Evolutionary conservation across 2,888 invertebrate species (phyloP), one percentile per base, ranked within the genome.

Genomic region (Ecliptopera silaceata): DNA sequence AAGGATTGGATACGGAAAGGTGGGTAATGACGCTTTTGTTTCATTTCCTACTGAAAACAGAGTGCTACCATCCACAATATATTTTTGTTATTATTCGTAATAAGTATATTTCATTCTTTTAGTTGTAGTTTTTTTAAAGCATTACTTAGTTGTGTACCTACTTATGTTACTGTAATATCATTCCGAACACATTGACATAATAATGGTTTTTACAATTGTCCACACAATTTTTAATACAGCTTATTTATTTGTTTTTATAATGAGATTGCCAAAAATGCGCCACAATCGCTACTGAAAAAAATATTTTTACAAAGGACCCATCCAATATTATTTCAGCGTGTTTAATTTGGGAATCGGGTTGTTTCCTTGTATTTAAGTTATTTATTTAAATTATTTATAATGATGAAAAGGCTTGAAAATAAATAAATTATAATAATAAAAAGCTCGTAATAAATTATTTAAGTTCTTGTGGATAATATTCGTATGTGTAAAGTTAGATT

Each of bases 1-100:
- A 80, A 79, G 85, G 84, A 88, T 85, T 86, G 78, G 78, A 73
- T 66, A 66, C 61, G 71, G 65, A 74, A 84, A 87, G 89, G 89
- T 88, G 87, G 84, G 66, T 62, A 39, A 46, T 44, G 26, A 45
- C 36, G 55, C 57, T 69, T 57, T 61, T 63, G 64, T 70, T 66
- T 59, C 66, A 51, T 53, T 51, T 42, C 42, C 47, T 31, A 38
- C 22, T 39, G 26, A 22, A 44, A 13, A 48, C 12, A 34, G 42
- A 36, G 54, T 18, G 31, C n/a, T 55, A 22, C 29, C 39, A 17
- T 31, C 13, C 22, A 49, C 31, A 36, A 36, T 36, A 15, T 36
- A 8, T 36, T 36, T 15, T 36, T 10, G 8, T 15, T 15, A 3
- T 26, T 15, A 13, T 8, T 13, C 4, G 11, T 41, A 6, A 22